Evolutionary conservation across 2,113 vertebrate genomes (phyloP), one percentile per base, ranked within the genome.

Genomic region (Malaclemys terrapin): DNA sequence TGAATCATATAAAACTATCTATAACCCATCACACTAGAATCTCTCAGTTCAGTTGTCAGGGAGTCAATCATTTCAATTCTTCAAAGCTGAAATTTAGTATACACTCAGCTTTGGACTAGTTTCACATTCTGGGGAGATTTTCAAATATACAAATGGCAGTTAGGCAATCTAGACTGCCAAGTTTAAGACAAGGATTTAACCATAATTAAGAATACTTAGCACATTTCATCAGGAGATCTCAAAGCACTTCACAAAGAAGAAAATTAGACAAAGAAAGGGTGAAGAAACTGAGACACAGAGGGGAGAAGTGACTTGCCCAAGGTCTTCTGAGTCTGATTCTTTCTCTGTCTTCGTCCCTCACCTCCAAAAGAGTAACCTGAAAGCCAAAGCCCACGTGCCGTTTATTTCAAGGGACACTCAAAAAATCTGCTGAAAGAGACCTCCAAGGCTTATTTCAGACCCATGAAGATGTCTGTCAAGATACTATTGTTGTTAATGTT

Each of bases 351-450:
- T 29, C 29, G 2, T 62, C 29, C 29, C 29, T 13, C 29, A 62
- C 12, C 29, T 29, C 59, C 27, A 62, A 59, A 62, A 62, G 59
- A 11, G 59, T 62, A 62, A 31, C 25, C 25, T 6, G 59, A 82
- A 27, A 59, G 22, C 52, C 49, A 95, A 76, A 2, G 72, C 5
- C 11, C 19, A 35, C 1, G 1, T 35, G 12, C 59, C 14, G 42
- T 94, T 91, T 82, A 87, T 88, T 91, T 84, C 10, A 65, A 89
- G 13, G 19, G 85, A 25, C 8, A 42, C 3, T 53, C 29, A 45
- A 84, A 62, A 83, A 42, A 0, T 0, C 11, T 81, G 45, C 13
- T 4, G 14, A 72, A 72, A 38, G 16, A 72, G n/a, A 72, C 24
- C 22, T n/a, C 6, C 38, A 24, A 81, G 52, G 50, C 69, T 54